Conservation (phyloP, 2,797 vertebrate genomes). For the Distichodus sexfasciatus region DNA sequence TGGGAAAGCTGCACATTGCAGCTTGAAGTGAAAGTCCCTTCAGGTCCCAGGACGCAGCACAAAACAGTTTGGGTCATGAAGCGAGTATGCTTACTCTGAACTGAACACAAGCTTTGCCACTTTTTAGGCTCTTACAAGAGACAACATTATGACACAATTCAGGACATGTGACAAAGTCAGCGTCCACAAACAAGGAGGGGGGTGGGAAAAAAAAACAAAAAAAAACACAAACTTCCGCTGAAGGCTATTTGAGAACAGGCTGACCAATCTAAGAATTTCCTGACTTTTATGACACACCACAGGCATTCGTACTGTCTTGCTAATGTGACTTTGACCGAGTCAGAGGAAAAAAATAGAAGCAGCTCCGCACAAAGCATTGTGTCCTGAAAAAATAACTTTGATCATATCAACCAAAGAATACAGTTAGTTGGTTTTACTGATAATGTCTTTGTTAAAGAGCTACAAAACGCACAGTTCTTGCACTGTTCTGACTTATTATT, state of each 20-base stretch:
- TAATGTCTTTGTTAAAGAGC: too few species aligned
- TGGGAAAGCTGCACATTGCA: conserved; percentile 7
- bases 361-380: not conserved
- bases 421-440: too few species aligned
- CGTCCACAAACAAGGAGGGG: not conserved
- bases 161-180: too few species aligned
- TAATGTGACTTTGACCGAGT: not conserved
- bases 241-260: not conserved
- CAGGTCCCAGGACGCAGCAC: not conserved
- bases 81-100: too few species aligned
- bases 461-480: too few species aligned
- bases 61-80: too few species aligned
- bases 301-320: not conserved
- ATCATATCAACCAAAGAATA: too few species aligned
- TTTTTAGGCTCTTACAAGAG: too few species aligned
- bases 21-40: not conserved
- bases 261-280: not conserved
- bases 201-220: not conserved
- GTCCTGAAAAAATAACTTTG: too few species aligned
- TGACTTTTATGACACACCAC: not conserved
- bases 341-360: not conserved
- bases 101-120: too few species aligned
- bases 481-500: too few species aligned
- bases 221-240: not conserved
- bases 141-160: too few species aligned